Conservation (phyloP, 1,140 invertebrate genomes). For the Temnothorax nylanderi region DNA sequence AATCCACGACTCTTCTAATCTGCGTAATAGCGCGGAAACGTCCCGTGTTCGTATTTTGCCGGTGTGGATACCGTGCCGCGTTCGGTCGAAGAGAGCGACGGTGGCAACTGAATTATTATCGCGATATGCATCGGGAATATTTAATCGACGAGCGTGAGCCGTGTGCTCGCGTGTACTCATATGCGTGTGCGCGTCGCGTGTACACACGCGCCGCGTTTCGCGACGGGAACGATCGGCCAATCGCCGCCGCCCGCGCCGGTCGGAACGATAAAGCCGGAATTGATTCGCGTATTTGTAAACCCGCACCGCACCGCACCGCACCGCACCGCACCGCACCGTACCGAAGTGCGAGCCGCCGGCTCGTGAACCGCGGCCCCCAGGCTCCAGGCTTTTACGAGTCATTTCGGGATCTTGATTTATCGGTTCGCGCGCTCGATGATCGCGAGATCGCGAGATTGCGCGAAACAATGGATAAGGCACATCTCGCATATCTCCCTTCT, state of each 20-base stretch:
- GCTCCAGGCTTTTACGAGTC: constrained; percentile 69
- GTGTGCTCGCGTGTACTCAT: background rate
- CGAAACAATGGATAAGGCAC: constrained; percentile 38
- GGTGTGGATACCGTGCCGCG: constrained; percentile 38
- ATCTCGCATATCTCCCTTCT: background rate
- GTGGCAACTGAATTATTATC: constrained; percentile 70
- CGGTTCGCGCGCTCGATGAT: constrained; percentile 13
- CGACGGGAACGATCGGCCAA: constrained; percentile 47
- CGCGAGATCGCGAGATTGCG: constrained; percentile 11
- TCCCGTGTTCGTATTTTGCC: constrained; percentile 51
- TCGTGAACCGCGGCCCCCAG: constrained; percentile 41
- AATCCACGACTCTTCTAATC: constrained; percentile 34
- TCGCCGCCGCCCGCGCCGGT: constrained; percentile 30
- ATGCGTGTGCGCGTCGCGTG: background rate
- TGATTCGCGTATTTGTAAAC: constrained; percentile 76
- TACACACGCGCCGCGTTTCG: constrained; percentile 9
- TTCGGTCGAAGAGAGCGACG: constrained; percentile 60
- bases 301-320: constrained; percentile 47
- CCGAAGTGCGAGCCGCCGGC: constrained; percentile 52
- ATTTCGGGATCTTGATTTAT: constrained; percentile 71
- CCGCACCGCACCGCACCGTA: constrained; percentile 27
- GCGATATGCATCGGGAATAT: constrained; percentile 57
- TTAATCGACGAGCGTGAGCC: constrained; percentile 49
- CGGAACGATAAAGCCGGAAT: constrained; percentile 71
- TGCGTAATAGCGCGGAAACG: constrained; percentile 61